Evolutionary conservation across 2,888 invertebrate species (phyloP).

Genomic region (Empis livida): DNA sequence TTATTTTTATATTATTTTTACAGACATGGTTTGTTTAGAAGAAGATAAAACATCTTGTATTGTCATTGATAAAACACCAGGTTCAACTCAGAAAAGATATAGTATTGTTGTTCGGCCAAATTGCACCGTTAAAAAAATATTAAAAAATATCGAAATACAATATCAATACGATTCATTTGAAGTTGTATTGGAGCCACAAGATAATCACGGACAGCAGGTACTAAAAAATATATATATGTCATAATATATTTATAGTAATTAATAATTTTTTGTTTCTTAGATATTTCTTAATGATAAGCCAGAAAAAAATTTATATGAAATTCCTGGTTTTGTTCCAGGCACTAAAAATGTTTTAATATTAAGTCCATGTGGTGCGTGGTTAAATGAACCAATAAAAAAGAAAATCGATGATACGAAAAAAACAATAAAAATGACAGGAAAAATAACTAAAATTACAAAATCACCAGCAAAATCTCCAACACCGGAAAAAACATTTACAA

Average conservation of each 20-base stretch:
- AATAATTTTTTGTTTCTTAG: slow-evolving; percentile 14
- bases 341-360: slow-evolving; percentile 26
- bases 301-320: slow-evolving; percentile 20
- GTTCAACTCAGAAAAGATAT: slow-evolving; percentile 31
- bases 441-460: not conserved
- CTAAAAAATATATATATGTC: not conserved
- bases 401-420: not conserved
- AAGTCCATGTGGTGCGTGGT: slow-evolving; percentile 26
- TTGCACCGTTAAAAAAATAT: slow-evolving; percentile 29
- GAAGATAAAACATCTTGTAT: slow-evolving; percentile 26
- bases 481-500: not conserved
- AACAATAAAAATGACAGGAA: slow-evolving; percentile 3
- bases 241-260: not conserved
- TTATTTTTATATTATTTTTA: slow-evolving; percentile 20
- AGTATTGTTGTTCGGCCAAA: slow-evolving; percentile 28
- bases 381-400: slow-evolving; percentile 7
- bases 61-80: slow-evolving; percentile 31
- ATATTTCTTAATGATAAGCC: slow-evolving; percentile 27
- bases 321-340: slow-evolving; percentile 25
- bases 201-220: not conserved
- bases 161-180: slow-evolving; percentile 30
- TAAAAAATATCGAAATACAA: slow-evolving; percentile 27
- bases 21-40: slow-evolving; percentile 27
- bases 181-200: slow-evolving; percentile 26
- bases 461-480: not conserved